phyloP scores from a whole-genome alignment of 2,888 invertebrate genomes.

The Limnephilus rhombicus region DNA sequence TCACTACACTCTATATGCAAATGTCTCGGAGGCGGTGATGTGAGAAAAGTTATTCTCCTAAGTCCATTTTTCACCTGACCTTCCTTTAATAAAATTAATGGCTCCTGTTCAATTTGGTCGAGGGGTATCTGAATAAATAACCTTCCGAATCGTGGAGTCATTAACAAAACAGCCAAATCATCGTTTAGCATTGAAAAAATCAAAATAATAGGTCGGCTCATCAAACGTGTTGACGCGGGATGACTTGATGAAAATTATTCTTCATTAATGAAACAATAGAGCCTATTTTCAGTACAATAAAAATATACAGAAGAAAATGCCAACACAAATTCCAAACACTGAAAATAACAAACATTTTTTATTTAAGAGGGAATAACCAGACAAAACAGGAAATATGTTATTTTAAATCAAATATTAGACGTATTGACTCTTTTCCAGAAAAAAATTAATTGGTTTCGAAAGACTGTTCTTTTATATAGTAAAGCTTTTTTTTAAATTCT shows the following conservation, averaged over 20 bases:
- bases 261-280: not conserved
- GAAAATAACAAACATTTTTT: not conserved
- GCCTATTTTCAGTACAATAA: not conserved
- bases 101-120: not conserved
- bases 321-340: not conserved
- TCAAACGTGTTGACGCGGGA: not conserved
- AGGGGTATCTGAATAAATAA: not conserved
- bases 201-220: not conserved
- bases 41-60: not conserved
- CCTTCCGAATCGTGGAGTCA: not conserved
- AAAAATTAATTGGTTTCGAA: no score
- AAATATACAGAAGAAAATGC: not conserved
- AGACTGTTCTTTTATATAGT: no score
- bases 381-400: no score
- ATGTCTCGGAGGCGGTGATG: slow-evolving; percentile 38
- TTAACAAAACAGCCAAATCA: slow-evolving; percentile 11
- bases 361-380: no score
- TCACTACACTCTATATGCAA: slow-evolving; percentile 57
- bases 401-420: no score
- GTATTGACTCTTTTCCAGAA: no score
- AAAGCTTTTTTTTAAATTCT: no score
- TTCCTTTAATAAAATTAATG: slow-evolving; percentile 50
- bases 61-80: slow-evolving; percentile 43
- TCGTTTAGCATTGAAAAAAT: not conserved
- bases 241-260: not conserved